A percentile compares a stretch with the other conserved stretches of the same genome.
Conservation (phyloP, 2,888 invertebrate genomes). For the Drosophila neoperkinsi region DNA sequence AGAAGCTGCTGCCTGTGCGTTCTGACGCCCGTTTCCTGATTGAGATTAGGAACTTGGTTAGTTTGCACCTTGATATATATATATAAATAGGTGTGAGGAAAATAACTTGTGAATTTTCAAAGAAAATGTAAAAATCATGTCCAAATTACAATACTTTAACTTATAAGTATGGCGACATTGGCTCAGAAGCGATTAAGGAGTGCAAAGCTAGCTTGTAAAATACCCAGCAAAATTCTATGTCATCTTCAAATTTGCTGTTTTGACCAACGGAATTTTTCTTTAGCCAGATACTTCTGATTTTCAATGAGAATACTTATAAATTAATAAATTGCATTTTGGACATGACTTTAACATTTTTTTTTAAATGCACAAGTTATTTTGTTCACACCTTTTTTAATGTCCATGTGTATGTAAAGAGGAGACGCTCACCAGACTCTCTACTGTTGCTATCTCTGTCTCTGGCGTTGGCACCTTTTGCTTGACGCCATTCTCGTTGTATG, state of each 20-base stretch:
- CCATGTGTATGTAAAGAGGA: neutral
- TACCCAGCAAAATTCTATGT: too few relatives aligned
- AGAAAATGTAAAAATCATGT: neutral
- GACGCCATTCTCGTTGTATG: conserved; percentile 90
- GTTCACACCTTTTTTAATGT: neutral
- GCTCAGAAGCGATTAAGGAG: neutral
- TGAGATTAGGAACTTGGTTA: neutral
- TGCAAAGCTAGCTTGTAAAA: neutral
- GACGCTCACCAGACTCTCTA: conserved; percentile 76
- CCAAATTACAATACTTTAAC: neutral
- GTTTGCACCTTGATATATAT: neutral
- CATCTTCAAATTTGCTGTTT: neutral
- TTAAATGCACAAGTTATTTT: neutral
- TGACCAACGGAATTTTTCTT: neutral
- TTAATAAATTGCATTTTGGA: neutral
- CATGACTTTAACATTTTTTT: neutral
- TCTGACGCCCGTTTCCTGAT: conserved; percentile 3
- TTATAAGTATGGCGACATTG: neutral
- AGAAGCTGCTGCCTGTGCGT: conserved; percentile 87
- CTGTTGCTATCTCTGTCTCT: conserved; percentile 88
- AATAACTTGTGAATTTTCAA: neutral
- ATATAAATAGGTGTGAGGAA: neutral
- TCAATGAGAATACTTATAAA: neutral
- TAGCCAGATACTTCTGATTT: neutral
- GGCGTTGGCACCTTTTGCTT: neutral